Conservation (phyloP, 1,140 invertebrate genomes). For the Chironomus tepperi region DNA sequence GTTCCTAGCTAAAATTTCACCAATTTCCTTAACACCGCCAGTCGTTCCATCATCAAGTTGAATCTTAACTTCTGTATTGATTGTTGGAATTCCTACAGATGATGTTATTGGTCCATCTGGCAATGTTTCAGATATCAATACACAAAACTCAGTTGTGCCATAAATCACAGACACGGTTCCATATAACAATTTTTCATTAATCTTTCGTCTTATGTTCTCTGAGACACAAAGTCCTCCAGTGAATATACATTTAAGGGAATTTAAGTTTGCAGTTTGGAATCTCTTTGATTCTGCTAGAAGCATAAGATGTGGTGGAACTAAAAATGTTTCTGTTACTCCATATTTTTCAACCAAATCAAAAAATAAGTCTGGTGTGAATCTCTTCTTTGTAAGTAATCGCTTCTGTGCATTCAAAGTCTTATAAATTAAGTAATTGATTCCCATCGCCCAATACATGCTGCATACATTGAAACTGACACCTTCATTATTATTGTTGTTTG, state of each 20-base stretch:
- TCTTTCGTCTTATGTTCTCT: background rate
- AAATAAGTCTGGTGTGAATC: constrained; percentile 33
- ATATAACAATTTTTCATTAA: background rate
- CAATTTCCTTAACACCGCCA: constrained; percentile 42
- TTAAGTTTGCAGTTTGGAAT: background rate
- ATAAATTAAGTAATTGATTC: constrained; percentile 31
- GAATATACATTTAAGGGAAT: background rate
- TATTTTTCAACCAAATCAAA: constrained; percentile 29
- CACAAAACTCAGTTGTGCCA: constrained; percentile 21
- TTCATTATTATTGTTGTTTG: background rate
- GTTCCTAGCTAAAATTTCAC: constrained; percentile 49
- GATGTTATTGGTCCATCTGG: background rate
- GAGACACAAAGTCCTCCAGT: background rate
- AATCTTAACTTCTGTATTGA: constrained; percentile 32
- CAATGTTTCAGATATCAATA: background rate
- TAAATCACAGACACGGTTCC: background rate
- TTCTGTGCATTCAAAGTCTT: constrained; percentile 31
- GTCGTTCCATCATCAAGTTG: constrained; percentile 39
- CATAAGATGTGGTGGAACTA: background rate
- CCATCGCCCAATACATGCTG: constrained; percentile 37
- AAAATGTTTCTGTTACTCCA: background rate
- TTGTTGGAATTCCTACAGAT: constrained; percentile 27
- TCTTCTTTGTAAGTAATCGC: constrained; percentile 32
- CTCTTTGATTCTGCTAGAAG: background rate
- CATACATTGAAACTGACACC: constrained; percentile 29